Percentiles rank a stretch among this genome's conserved stretches.
These are phyloP conservation scores for Dioctria rufipes DNA, from an alignment of 2,888 invertebrate species.

Conservation along the genomic window DNA sequence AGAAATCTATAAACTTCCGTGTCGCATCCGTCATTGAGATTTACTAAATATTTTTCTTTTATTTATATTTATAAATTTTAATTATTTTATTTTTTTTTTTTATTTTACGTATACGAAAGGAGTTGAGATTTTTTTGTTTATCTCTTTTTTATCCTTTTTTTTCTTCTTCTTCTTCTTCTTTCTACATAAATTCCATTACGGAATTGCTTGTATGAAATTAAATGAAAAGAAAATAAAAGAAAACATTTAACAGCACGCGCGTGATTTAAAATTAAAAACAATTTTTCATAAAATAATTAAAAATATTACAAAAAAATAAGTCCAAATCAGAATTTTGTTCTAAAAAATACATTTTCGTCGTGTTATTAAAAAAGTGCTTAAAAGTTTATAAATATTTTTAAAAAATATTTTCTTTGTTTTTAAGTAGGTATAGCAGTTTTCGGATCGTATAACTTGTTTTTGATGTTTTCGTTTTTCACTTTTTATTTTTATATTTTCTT, in stretches of 20 bases:
- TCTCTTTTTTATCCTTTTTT: conserved; percentile 26
- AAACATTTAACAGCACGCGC: no score
- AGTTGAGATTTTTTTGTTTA: conserved; percentile 34
- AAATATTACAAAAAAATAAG: no score
- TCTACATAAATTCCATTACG: no score
- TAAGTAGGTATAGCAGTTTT: conserved; percentile 34
- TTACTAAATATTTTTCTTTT: conserved; percentile 9
- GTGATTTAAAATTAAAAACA: no score
- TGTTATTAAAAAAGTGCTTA: conserved; percentile 3
- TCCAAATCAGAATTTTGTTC: no score
- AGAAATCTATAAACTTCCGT: background rate
- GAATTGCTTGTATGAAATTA: conserved; percentile 4
- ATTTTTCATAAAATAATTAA: no score
- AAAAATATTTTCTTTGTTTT: conserved; percentile 39
- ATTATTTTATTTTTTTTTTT: conserved; percentile 15
- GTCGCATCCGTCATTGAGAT: no score
- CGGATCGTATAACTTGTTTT: conserved; percentile 40
- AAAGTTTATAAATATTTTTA: conserved; percentile 45
- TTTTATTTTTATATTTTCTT: no score
- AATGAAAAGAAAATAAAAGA: background rate
- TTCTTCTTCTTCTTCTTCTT: no score
- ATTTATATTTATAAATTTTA: conserved; percentile 3
- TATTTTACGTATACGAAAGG: conserved; percentile 47
- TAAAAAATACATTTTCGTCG: conserved; percentile 27
- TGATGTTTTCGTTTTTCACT: conserved; percentile 8